phyloP scores from a whole-genome alignment of 2,113 vertebrate genomes.

The Dendrocopos noguchii region DNA sequence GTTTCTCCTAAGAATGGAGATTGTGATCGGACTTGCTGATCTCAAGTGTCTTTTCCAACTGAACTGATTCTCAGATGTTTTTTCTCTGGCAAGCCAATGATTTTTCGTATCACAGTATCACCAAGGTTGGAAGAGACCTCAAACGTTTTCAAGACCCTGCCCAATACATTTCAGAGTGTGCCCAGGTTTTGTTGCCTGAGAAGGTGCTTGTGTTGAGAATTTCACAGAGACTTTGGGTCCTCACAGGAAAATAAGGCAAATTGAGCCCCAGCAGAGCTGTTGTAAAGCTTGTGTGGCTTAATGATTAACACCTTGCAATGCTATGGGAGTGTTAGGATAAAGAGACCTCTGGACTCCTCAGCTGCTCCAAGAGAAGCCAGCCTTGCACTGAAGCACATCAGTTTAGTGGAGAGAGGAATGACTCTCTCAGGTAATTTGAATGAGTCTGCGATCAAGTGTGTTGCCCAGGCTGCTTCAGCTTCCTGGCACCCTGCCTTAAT shows the following conservation, averaged over 20 bases:
- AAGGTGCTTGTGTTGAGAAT: neutral
- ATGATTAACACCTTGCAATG: constrained; percentile 59
- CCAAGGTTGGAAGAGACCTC: too few relatives aligned
- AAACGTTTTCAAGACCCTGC: neutral
- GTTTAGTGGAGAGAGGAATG: neutral
- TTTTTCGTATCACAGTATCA: fast-evolving
- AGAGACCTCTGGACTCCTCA: constrained; percentile 59
- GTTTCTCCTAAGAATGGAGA: neutral
- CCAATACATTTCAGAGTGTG: neutral
- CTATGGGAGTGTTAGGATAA: neutral
- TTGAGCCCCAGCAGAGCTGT: neutral
- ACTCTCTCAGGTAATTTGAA: constrained; percentile 1
- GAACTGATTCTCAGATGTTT: neutral
- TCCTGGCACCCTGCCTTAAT: neutral
- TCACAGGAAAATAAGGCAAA: neutral
- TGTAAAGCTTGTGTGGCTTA: constrained; percentile 21
- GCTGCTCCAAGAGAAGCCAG: neutral
- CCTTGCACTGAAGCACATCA: neutral
- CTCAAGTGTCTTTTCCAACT: neutral
- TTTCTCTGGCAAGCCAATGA: neutral
- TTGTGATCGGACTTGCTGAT: neutral
- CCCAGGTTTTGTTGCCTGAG: neutral
- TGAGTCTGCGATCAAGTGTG: neutral
- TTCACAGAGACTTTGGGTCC: neutral
- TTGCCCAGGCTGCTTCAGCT: neutral